Base-by-base conservation (phyloP, 1,140 invertebrate species). In the Macrosteles quadrilineatus region DNA sequence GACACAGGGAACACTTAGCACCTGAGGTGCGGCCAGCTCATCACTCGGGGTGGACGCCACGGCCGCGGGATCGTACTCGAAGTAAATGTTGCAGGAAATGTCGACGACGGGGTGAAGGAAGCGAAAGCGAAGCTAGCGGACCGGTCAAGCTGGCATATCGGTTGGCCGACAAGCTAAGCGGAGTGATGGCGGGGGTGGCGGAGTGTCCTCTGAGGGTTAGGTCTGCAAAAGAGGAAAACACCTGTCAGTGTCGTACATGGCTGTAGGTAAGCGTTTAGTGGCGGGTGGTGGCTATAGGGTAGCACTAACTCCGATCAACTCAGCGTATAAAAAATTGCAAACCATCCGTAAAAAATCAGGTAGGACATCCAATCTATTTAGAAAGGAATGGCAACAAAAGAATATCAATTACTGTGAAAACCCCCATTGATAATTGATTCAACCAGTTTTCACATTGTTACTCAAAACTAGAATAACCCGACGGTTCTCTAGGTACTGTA, bases 201-300 rank as follows among this genome's bases (percentile, higher is more conserved):
- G 30, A 23, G 31, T 30, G 55, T 29, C 36, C 36, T 27, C 19
- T 27, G 47, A 21, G 50, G 68, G 68, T 69, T 57, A 69, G 43
- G 55, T 63, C 57, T 62, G 57, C 53, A 69, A 69, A 69, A 69
- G 21, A 69, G 55, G 36, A 47, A 63, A 69, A 69, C 68, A 69
- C 68, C 68, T 69, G 68, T 63, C 45, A 63, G 45, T 40, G 36
- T 21, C 68, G 32, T 43, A 66, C 12, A 27, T 25, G 31, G 32
- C 32, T n/a, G 9, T 25, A 6, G 53, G n/a, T n/a, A n/a, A n/a
- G n/a, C n/a, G n/a, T n/a, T n/a, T n/a, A n/a, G n/a, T n/a, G n/a
- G n/a, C n/a, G n/a, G n/a, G n/a, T n/a, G n/a, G n/a, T n/a, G n/a
- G n/a, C n/a, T n/a, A n/a, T n/a, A n/a, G n/a, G n/a, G n/a, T n/a